A percentile compares a stretch with the other conserved stretches of the same genome.
These are phyloP conservation scores for Patella caerulea DNA, from an alignment of 2,888 invertebrate genomes.

Conservation along the genomic window DNA sequence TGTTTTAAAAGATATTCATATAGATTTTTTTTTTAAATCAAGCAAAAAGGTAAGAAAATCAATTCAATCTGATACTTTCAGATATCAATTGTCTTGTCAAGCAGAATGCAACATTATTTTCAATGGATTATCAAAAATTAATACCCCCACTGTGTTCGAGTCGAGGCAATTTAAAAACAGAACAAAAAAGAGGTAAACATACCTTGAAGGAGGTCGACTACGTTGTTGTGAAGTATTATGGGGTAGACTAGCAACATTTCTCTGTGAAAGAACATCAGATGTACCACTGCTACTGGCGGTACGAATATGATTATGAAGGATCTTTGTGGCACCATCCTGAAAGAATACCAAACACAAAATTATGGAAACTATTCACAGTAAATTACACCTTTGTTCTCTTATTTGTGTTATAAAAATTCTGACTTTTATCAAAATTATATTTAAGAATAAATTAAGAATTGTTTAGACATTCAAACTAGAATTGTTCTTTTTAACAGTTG, in stretches of 20 bases:
- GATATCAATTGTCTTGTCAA: no score
- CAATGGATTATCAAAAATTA: no score
- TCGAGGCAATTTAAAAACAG: no score
- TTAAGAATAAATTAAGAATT: no score
- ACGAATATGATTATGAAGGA: slow-evolving; percentile 67
- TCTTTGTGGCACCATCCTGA: slow-evolving; percentile 71
- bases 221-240: slow-evolving; percentile 43
- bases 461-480: no score
- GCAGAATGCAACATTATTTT: no score
- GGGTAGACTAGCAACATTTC: slow-evolving; percentile 60
- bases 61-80: not conserved
- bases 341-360: slow-evolving; percentile 25
- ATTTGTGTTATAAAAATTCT: not conserved
- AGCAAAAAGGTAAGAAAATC: not conserved
- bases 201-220: slow-evolving; percentile 62
- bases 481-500: no score
- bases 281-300: slow-evolving; percentile 49
- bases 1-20: no score
- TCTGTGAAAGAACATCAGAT: slow-evolving; percentile 63
- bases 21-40: no score
- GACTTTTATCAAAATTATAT: not conserved
- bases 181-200: not conserved
- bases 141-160: no score
- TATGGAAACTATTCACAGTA: not conserved
- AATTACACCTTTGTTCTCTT: not conserved